These are phyloP conservation scores for Hydriomena furcata DNA, from an alignment of 2,888 invertebrate genomes.

Conservation along the genomic window DNA sequence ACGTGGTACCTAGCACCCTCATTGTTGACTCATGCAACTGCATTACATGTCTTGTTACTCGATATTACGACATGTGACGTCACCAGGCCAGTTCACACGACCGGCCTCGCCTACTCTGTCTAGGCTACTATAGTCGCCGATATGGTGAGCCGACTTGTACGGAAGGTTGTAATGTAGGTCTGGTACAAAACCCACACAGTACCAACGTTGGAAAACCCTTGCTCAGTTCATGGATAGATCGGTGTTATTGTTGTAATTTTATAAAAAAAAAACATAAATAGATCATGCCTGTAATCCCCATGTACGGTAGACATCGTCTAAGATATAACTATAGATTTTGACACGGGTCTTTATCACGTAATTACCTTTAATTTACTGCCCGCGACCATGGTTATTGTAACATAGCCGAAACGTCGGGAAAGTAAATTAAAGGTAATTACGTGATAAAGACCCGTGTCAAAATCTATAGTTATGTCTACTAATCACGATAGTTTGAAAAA, in stretches of 20 bases:
- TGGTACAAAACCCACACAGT: neutral
- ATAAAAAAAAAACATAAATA: too few species aligned
- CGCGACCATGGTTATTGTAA: too few species aligned
- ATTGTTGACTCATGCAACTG: neutral
- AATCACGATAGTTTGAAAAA: too few species aligned
- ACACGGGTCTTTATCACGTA: too few species aligned
- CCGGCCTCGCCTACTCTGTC: slow-evolving; percentile 26
- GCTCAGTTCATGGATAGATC: neutral
- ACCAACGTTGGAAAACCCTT: slow-evolving; percentile 12
- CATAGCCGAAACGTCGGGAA: too few species aligned
- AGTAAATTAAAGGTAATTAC: too few species aligned
- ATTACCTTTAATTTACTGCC: too few species aligned
- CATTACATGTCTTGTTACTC: slow-evolving; percentile 1
- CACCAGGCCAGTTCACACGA: slow-evolving; percentile 24
- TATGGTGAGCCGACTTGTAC: slow-evolving; percentile 29
- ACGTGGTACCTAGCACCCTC: neutral
- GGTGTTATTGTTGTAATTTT: neutral
- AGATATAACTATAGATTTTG: too few species aligned
- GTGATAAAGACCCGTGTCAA: too few species aligned
- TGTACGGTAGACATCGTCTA: too few species aligned
- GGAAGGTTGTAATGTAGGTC: slow-evolving; percentile 32
- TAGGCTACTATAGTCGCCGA: slow-evolving; percentile 3
- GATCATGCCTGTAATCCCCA: too few species aligned
- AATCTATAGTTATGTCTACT: too few species aligned
- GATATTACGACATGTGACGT: slow-evolving; percentile 17